Percentiles rank a stretch among this genome's conserved stretches.
Conservation (phyloP, 2,113 vertebrate genomes). For the Lonchura striata region DNA sequence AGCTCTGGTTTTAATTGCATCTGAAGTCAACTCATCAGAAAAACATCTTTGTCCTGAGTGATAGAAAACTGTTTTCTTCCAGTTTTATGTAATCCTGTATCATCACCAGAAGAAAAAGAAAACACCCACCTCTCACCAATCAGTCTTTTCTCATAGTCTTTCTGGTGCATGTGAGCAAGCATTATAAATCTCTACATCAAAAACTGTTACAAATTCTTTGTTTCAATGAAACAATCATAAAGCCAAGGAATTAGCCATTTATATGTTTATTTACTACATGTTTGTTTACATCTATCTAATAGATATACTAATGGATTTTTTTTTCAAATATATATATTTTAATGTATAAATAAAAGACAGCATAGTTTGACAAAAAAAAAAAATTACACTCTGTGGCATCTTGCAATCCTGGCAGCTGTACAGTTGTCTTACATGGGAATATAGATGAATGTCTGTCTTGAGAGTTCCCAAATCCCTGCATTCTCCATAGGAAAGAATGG, state of each 20-base stretch:
- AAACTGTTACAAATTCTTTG: not conserved
- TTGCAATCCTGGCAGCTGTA: conserved; percentile 45
- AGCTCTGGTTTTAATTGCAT: not conserved
- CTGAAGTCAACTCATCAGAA: not conserved
- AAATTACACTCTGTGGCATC: not conserved
- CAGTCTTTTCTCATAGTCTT: not conserved
- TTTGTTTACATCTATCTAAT: not conserved
- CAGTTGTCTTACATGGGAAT: conserved; percentile 13
- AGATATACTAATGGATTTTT: not conserved
- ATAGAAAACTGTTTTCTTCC: not conserved
- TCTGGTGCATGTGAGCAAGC: not conserved
- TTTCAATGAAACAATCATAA: not conserved
- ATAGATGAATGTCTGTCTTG: conserved; percentile 57
- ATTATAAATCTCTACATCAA: not conserved
- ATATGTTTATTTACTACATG: not conserved
- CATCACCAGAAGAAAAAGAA: not conserved
- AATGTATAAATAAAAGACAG: not conserved
- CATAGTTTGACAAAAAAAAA: not conserved
- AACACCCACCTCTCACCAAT: not conserved
- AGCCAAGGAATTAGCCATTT: not conserved
- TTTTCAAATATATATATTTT: not conserved
- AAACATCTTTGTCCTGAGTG: not conserved
- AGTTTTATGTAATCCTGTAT: not conserved
- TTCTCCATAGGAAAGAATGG: conserved; percentile 39
- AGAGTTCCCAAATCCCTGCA: conserved; percentile 10